phyloP scores from a whole-genome alignment of 92 coral and sea anemone genomes.

The Pocillopora grandis region DNA sequence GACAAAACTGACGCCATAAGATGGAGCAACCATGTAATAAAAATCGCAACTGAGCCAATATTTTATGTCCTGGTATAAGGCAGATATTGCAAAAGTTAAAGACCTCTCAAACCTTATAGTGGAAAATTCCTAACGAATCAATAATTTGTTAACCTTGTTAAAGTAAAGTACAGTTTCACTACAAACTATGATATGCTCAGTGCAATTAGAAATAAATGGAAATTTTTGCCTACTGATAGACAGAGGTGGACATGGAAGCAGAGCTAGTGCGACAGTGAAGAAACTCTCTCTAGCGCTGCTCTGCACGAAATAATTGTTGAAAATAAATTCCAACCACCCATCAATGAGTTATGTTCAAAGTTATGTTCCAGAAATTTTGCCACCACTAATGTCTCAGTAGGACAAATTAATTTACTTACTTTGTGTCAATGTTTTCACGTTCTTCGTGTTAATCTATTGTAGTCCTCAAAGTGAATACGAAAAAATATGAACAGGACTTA shows the following conservation, averaged over 20 bases:
- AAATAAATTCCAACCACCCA: constrained; percentile 23
- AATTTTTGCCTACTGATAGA: neutral
- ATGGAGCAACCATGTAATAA: neutral
- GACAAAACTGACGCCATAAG: neutral
- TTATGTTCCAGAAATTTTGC: neutral
- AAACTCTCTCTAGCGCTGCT: constrained; percentile 11
- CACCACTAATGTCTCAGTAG: neutral
- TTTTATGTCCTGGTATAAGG: neutral
- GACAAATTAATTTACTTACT: too few relatives aligned
- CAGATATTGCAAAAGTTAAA: neutral
- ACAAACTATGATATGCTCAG: neutral
- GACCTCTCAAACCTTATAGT: neutral
- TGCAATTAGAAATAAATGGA: constrained; percentile 4
- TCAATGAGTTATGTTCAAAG: neutral
- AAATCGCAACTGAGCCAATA: neutral
- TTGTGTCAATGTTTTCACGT: too few relatives aligned
- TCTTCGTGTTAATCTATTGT: too few relatives aligned
- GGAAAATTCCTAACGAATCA: neutral
- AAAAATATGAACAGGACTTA: too few relatives aligned
- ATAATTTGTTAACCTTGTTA: neutral
- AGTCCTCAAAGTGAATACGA: too few relatives aligned
- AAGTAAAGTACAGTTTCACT: too few relatives aligned
- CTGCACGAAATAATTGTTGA: constrained; percentile 16
- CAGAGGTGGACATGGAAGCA: neutral
- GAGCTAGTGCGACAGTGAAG: neutral